These are phyloP conservation scores for Pteronotus mesoamericanus DNA, from an alignment of 2,797 vertebrate genomes.

Conservation along the genomic window DNA sequence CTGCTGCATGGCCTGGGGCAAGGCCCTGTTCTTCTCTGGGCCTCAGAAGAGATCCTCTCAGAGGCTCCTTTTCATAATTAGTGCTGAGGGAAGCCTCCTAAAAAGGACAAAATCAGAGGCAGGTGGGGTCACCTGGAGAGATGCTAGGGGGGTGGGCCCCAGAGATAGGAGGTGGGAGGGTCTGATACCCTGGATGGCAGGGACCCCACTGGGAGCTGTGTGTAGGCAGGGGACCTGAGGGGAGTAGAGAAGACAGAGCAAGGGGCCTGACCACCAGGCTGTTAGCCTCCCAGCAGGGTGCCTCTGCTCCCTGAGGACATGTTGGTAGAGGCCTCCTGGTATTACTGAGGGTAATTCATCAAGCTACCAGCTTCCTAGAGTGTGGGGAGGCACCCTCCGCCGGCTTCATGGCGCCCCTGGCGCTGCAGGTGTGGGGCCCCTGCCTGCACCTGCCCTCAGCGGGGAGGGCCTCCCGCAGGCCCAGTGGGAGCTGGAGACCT, in stretches of 20 bases:
- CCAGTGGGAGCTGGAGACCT: background rate
- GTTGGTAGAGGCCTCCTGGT: background rate
- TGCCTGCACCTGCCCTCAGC: background rate
- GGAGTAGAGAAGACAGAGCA: background rate
- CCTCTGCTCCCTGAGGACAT: background rate
- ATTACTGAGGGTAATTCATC: background rate
- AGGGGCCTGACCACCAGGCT: background rate
- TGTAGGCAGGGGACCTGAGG: background rate
- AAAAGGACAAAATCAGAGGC: background rate
- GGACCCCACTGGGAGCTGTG: fast-evolving
- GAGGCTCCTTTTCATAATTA: background rate
- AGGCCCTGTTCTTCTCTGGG: background rate
- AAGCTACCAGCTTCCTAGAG: background rate
- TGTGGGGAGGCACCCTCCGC: too few relatives aligned
- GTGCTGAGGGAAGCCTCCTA: background rate
- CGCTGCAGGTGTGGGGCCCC: fast-evolving
- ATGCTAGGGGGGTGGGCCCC: background rate
- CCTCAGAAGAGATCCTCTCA: background rate
- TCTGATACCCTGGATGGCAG: background rate
- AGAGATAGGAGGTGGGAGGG: background rate
- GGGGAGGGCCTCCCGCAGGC: background rate
- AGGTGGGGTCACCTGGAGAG: background rate
- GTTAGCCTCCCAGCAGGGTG: background rate
- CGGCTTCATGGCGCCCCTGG: background rate
- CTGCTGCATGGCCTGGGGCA: background rate